A percentile compares a stretch with the other conserved stretches of the same genome.
phyloP scores from a whole-genome alignment of 1,140 invertebrate genomes.

The Yoshiicerus persimilis region DNA sequence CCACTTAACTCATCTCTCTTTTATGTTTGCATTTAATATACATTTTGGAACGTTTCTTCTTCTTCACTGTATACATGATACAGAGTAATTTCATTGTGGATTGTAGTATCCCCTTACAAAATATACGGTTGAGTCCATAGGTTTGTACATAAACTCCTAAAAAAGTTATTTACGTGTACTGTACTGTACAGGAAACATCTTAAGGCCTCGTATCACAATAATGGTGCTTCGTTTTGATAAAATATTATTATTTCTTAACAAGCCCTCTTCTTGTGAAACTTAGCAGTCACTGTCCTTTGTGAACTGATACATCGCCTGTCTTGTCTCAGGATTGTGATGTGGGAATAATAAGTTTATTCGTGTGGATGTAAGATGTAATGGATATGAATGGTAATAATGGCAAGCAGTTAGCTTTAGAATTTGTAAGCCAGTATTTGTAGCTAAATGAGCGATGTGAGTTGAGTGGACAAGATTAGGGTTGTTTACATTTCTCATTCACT shows the following conservation, averaged over 20 bases:
- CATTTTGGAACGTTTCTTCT: neutral
- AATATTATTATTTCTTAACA: constrained; percentile 2
- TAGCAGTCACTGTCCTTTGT: neutral
- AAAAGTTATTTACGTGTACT: neutral
- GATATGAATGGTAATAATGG: neutral
- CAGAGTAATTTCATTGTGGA: too few species aligned
- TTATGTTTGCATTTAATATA: neutral
- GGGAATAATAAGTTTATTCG: neutral
- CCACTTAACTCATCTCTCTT: neutral
- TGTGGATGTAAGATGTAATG: neutral
- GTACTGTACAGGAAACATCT: neutral
- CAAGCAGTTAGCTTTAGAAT: neutral
- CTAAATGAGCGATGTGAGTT: neutral
- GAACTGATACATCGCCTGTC: neutral
- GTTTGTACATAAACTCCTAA: neutral
- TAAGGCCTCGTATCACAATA: neutral
- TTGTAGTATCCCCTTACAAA: too few species aligned
- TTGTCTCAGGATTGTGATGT: neutral
- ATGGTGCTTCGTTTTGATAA: neutral
- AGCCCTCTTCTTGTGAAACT: neutral
- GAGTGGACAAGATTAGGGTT: neutral
- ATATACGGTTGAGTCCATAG: too few species aligned
- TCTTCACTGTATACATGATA: too few species aligned
- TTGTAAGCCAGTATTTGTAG: neutral
- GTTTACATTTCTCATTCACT: constrained; percentile 9